Base-by-base conservation (phyloP, 2,797 vertebrate genomes). In the Falco peregrinus region DNA sequence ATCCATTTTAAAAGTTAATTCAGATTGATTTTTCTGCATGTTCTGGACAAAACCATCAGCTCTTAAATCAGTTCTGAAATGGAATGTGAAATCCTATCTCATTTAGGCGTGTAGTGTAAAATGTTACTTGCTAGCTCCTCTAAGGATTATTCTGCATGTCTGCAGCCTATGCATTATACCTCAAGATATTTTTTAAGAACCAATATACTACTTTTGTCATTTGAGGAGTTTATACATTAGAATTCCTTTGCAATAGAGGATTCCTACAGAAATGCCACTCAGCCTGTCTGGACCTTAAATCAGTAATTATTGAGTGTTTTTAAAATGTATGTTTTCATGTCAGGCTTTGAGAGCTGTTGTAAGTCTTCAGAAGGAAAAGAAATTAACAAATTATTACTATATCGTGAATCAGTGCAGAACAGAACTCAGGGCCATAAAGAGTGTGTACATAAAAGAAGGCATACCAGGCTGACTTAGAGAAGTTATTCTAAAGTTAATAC, bases 1-100 rank as follows among this genome's bases (percentile, higher is more conserved):
- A 94, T 96, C 95, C 78, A 87, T 90, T 94, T 87, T 74, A 82
- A 87, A 96, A 95, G 92, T 93, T 96, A 96, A 95, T 96, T 96
- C 92, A 93, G 90, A 97, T 96, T 96, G 95, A 96, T 97, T 97
- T 97, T 97, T 89, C 93, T 92, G 35, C 80, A 84, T 70, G 84
- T 81, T 94, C 80, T 53, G 63, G 84, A 83, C 95, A 93, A 94
- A 91, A 91, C 61, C 43, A 59, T 76, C 89, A 88, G 67, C 31
- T 88, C 90, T 84, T 77, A 94, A 94, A 82, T 84, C 56, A 92
- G 35, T 15, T 82, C 41, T 69, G 41, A 92, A 90, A 89, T 74
- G 35, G 60, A 90, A 96, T 56, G 86, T 82, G 71, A 95, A 96
- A 91, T 93, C 67, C 67, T 84, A 65, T 86, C 95, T 93, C 35